phyloP scores from a whole-genome alignment of 2,797 vertebrate species.

The Kryptopterus vitreolus region DNA sequence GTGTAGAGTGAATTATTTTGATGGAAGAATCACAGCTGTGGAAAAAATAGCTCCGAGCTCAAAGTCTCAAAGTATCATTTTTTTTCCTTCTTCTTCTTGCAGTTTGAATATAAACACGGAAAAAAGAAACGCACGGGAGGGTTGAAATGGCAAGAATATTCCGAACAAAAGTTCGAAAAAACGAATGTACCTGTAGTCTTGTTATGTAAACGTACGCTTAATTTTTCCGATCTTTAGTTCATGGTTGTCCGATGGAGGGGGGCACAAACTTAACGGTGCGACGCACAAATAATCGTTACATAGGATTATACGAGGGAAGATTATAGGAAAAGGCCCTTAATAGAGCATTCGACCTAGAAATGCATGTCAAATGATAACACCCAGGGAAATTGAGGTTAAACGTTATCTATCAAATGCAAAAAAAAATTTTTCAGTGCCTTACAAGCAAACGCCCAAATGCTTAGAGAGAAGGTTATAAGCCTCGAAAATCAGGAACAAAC shows the following conservation, averaged over 20 bases:
- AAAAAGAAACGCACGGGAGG: neutral
- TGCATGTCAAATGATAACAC: neutral
- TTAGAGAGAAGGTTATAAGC: constrained; percentile 22
- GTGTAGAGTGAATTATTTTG: constrained; percentile 32
- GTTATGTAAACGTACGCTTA: constrained; percentile 48
- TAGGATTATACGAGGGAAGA: constrained; percentile 33
- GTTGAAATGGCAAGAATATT: constrained; percentile 34
- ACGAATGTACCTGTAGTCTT: constrained; percentile 46
- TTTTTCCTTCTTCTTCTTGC: constrained; percentile 24
- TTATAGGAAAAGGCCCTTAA: neutral
- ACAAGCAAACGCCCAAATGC: neutral
- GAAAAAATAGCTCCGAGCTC: constrained; percentile 29
- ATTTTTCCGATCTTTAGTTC: constrained; percentile 37
- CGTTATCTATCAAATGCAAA: neutral
- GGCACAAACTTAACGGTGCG: neutral
- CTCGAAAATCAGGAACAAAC: neutral
- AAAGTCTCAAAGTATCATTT: constrained; percentile 9
- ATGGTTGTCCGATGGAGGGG: constrained; percentile 38
- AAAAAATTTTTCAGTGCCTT: neutral
- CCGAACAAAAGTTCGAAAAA: constrained; percentile 37
- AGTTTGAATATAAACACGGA: constrained; percentile 32
- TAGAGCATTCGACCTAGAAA: neutral
- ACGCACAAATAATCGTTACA: constrained; percentile 19
- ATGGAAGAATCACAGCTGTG: constrained; percentile 21
- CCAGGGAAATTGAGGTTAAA: neutral